Evolutionary conservation across 2,888 invertebrate genomes (phyloP).

Genomic region (Drosophila robusta): DNA sequence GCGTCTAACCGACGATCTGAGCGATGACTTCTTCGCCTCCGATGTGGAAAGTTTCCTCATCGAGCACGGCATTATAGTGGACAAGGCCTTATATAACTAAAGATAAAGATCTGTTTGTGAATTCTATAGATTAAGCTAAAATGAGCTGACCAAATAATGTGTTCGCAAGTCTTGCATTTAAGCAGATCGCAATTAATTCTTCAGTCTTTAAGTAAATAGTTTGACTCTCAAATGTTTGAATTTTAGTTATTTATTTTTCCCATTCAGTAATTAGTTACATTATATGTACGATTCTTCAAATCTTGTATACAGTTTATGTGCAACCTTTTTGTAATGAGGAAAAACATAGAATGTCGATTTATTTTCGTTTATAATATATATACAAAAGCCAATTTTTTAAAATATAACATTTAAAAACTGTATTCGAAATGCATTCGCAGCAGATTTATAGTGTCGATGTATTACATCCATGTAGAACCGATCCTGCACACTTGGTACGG

Average conservation of each 20-base stretch:
- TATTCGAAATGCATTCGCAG: constrained; percentile 67
- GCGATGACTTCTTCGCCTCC: constrained; percentile 94
- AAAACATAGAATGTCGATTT: constrained; percentile 40
- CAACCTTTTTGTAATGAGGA: constrained; percentile 42
- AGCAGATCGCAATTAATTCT: constrained; percentile 38
- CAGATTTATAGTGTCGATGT: constrained; percentile 33
- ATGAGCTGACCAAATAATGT: constrained; percentile 68
- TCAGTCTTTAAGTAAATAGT: constrained; percentile 33
- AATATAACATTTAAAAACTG: constrained; percentile 57
- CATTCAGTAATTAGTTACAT: constrained; percentile 74
- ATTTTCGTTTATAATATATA: constrained; percentile 33
- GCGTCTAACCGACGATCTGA: constrained; percentile 93
- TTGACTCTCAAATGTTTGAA: constrained; percentile 26
- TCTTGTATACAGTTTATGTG: constrained; percentile 61
- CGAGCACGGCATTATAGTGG: constrained; percentile 92
- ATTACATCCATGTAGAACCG: constrained; percentile 54
- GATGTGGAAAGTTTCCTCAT: constrained; percentile 96
- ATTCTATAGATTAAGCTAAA: constrained; percentile 16
- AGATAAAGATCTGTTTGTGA: constrained; percentile 12
- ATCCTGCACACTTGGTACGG: constrained; percentile 48
- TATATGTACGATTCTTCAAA: constrained; percentile 61
- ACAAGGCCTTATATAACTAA: constrained; percentile 86
- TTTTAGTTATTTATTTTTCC: constrained; percentile 64
- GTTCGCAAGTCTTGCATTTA: constrained; percentile 59
- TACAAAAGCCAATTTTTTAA: constrained; percentile 40